Evolutionary conservation across 2,888 invertebrate genomes (phyloP), one percentile per base, ranked within the genome.

Genomic region (Synanthedon formicaeformis): DNA sequence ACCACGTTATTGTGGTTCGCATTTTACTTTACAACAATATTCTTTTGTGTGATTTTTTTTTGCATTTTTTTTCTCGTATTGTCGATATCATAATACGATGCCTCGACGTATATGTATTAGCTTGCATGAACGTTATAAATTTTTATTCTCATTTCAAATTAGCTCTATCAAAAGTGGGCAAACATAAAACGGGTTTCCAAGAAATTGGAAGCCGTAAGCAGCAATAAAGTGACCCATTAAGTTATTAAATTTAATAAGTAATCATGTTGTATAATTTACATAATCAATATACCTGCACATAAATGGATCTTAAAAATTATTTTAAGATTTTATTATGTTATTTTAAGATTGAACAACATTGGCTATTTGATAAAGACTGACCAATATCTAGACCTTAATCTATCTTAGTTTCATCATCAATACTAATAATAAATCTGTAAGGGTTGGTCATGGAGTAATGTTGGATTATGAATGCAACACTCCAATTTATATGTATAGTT

Each of bases 1-100:
- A 58, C 60, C 56, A 56, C 54, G 62, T 65, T 67, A 67, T 69
- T 63, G 61, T 60, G 54, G 14, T 58, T 55, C 55, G 52, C 52
- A 57, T 64, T 61, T 62, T 58, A 34, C 60, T 60, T 65, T 65
- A 64, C 62, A 52, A 48, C 52, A n/a, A 34, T 40, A 50, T 34
- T 34, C 27, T n/a, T 52, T 41, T 41, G 13, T 48, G 48, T 12
- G 12, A n/a, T 45, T 53, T 50, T 53, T 62, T 62, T 68, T 69
- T 63, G 54, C 60, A 55, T 67, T 61, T 62, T 65, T 45, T 45
- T 13, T 45, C 45, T n/a, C 13, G 8, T 18, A 52, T 54, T 40
- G 54, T 56, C 55, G 58, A 56, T 62, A 54, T 54, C 56, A 58
- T 61, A 66, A 63, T 60, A 60, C 60, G 55, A 58, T 64, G 49